Percentiles rank a stretch among this genome's conserved stretches.
These are phyloP conservation scores for Vanessa cardui DNA, from an alignment of 2,888 invertebrate genomes.

Conservation along the genomic window DNA sequence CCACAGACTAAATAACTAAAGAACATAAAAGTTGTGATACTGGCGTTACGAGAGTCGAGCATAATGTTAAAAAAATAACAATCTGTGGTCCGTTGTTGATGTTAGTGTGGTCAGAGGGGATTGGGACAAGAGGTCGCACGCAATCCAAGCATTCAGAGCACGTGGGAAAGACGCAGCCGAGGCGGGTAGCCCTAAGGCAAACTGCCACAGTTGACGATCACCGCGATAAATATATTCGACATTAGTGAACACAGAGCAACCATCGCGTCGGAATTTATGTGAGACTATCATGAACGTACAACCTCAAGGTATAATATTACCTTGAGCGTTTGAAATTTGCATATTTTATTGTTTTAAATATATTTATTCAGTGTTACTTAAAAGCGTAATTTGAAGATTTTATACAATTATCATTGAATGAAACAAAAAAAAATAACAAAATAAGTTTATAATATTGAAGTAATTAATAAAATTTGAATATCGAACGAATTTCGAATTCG, in stretches of 20 bases:
- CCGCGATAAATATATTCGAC: conserved; percentile 77
- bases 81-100: conserved; percentile 51
- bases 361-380: conserved; percentile 1
- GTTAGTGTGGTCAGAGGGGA: conserved; percentile 59
- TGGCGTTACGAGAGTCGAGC: conserved; percentile 11
- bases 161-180: conserved; percentile 75
- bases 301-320: conserved; percentile 36
- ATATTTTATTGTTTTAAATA: conserved; percentile 24
- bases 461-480: no score
- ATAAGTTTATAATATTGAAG: no score
- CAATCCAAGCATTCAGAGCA: conserved; percentile 80
- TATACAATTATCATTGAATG: neutral
- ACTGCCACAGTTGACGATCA: conserved; percentile 78
- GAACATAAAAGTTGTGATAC: conserved; percentile 43
- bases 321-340: conserved; percentile 29
- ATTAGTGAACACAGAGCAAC: conserved; percentile 71
- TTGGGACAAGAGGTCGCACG: conserved; percentile 76
- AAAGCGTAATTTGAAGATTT: conserved; percentile 1
- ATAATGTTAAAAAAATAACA: conserved; percentile 27
- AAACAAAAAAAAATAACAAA: neutral
- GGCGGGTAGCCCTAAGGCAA: conserved; percentile 74
- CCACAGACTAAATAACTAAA: conserved; percentile 56
- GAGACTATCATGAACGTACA: conserved; percentile 43
- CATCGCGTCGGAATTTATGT: conserved; percentile 50
- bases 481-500: neutral